Evolutionary conservation across 92 coral and sea anemone genomes (phyloP), one percentile per base, ranked within the genome.

Genomic region (Umimayanthus kanabou): DNA sequence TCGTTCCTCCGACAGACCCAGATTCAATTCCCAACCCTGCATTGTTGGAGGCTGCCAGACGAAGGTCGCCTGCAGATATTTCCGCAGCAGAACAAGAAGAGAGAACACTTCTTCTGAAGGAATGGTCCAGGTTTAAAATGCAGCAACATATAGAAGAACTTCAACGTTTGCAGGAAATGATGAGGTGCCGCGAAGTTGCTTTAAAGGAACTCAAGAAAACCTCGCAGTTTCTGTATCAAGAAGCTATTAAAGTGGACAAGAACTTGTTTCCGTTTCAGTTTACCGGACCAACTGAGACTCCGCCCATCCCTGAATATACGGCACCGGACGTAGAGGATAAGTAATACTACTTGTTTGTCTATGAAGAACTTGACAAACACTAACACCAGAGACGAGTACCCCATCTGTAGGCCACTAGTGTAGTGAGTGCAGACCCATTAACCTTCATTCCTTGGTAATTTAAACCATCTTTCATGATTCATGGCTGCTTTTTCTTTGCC

Each of bases 111-210:
- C 82, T 97, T 79, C 85, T 95, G 82, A 97, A 97, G 87, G 97
- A 97, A 79, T 97, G 99, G 99, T 95, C 99, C 28, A 92, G 96
- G 58, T 90, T 88, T 90, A 95, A 96, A 89, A 97, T 95, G 93
- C 90, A 92, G 84, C 98, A 97, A 79, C 99, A 97, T 70, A 95
- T 92, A 47, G 95, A 95, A 73, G 99, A 97, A 78, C 89, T 97
- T 58, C 94, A 93, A 87, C 94, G 95, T 10, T 45, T 97, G 28
- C 98, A 95, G 76, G 98, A 96, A 79, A 90, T 93, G 91, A 93
- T 94, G 53, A 88, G 85, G 26, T 95, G 94, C 10, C 93, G 99
- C 42, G 98, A 95, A 85, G 93, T 93, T 8, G 99, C 99, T 11
- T 85, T 97, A 80, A 95, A 96, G 65, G 99, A 97, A 66, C 89